phyloP scores from a whole-genome alignment of 2,888 invertebrate genomes.

The Omphaloscelis lunosa region DNA sequence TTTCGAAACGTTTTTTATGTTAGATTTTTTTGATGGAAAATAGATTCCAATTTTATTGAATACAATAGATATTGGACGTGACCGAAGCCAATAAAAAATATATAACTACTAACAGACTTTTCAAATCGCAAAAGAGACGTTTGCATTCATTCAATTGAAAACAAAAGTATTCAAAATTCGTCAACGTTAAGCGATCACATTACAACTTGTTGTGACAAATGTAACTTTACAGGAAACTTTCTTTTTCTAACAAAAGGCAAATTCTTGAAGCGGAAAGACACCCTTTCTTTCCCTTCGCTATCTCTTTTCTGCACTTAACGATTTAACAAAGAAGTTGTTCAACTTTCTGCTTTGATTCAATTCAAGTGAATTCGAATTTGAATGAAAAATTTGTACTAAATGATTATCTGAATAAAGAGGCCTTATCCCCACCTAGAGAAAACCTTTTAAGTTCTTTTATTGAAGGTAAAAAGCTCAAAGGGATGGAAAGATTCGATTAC shows the following conservation, averaged over 20 bases:
- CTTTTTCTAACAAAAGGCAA: conserved; percentile 36
- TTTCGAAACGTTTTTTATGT: not conserved
- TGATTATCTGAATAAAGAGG: conserved; percentile 49
- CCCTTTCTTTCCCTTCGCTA: conserved; percentile 32
- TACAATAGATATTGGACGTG: not conserved
- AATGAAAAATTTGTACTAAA: conserved; percentile 55
- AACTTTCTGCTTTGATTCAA: conserved; percentile 59
- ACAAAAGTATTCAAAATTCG: not conserved
- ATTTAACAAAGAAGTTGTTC: conserved; percentile 60
- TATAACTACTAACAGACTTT: not conserved
- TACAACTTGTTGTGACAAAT: conserved; percentile 43
- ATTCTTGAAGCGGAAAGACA: conserved; percentile 50
- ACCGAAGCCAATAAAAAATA: not conserved
- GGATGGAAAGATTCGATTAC: conserved; percentile 64
- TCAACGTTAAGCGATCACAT: conserved; percentile 23
- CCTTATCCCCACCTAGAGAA: conserved; percentile 39
- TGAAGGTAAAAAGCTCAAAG: conserved; percentile 54
- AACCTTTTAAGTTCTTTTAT: conserved; percentile 61
- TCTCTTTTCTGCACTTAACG: conserved; percentile 50
- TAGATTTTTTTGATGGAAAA: too few relatives aligned
- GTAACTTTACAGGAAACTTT: conserved; percentile 14
- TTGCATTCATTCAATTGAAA: conserved; percentile 8
- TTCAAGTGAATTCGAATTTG: conserved; percentile 45
- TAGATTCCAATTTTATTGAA: not conserved
- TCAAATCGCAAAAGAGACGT: not conserved